Percentiles rank a stretch among this genome's conserved stretches.
Evolutionary conservation across 2,113 vertebrate species (phyloP).

Genomic region (Macaca mulatta): DNA sequence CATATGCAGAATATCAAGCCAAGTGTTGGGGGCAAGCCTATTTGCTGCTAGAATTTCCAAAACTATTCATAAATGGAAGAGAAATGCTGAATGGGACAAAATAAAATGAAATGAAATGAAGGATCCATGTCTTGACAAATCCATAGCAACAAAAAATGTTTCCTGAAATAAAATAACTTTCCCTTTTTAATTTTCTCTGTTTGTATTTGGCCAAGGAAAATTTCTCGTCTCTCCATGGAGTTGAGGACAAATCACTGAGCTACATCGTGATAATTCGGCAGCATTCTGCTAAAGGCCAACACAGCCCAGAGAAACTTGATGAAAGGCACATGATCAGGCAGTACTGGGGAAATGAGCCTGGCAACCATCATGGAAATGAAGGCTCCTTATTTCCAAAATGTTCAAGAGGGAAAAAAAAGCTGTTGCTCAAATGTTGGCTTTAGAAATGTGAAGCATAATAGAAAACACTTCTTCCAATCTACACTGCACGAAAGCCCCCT

Average conservation of each 20-base stretch:
- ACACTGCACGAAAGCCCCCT: not conserved
- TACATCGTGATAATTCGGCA: not conserved
- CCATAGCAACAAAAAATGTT: not conserved
- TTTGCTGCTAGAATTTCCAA: not conserved
- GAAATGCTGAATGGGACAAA: not conserved
- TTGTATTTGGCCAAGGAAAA: not conserved
- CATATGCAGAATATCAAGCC: not conserved
- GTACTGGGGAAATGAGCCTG: not conserved
- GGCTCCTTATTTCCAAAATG: not conserved
- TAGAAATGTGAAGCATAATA: not conserved
- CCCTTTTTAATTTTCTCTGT: not conserved
- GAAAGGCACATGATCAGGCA: not conserved
- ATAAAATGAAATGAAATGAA: not conserved
- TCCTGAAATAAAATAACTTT: not conserved
- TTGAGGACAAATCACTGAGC: not conserved
- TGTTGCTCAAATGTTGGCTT: not conserved
- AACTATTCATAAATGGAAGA: not conserved
- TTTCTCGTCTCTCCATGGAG: not conserved
- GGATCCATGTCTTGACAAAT: not conserved
- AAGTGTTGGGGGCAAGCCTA: not conserved
- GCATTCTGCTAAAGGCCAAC: not conserved
- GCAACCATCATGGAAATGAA: not conserved
- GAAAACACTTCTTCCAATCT: not conserved
- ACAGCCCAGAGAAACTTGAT: not conserved
- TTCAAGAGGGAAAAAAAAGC: not conserved